Conservation (phyloP, 2,797 vertebrate species). For the Sphenopsis melanotis region DNA sequence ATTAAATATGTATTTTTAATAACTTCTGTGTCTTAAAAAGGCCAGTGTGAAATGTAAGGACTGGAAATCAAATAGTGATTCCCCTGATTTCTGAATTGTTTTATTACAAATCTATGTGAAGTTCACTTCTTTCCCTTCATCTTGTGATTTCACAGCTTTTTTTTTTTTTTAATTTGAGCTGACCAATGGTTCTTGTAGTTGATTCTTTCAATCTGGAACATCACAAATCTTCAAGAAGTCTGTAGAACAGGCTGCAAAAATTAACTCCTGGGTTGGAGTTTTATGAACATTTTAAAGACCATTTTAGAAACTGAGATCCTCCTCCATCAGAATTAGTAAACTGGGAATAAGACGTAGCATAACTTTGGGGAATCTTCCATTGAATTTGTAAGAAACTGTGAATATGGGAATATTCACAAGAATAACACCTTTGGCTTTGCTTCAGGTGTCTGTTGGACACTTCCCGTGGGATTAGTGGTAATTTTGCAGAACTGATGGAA, state of each 20-base stretch:
- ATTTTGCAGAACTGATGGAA: neutral
- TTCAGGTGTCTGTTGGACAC: neutral
- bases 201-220: neutral
- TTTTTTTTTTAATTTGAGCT: neutral
- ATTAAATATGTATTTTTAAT: conserved; percentile 39
- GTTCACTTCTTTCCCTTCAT: neutral
- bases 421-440: neutral
- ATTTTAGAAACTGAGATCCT: neutral
- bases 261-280: neutral
- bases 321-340: neutral
- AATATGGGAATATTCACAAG: neutral
- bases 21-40: neutral
- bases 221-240: neutral
- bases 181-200: neutral
- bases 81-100: neutral
- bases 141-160: neutral
- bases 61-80: conserved; percentile 21
- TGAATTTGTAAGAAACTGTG: neutral
- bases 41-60: neutral
- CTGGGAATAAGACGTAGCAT: neutral
- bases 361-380: neutral
- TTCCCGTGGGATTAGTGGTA: neutral
- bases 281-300: neutral
- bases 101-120: neutral
- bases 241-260: neutral